These are phyloP conservation scores for Loripinus fragilis DNA, from an alignment of 2,888 invertebrate species.

Conservation along the genomic window DNA sequence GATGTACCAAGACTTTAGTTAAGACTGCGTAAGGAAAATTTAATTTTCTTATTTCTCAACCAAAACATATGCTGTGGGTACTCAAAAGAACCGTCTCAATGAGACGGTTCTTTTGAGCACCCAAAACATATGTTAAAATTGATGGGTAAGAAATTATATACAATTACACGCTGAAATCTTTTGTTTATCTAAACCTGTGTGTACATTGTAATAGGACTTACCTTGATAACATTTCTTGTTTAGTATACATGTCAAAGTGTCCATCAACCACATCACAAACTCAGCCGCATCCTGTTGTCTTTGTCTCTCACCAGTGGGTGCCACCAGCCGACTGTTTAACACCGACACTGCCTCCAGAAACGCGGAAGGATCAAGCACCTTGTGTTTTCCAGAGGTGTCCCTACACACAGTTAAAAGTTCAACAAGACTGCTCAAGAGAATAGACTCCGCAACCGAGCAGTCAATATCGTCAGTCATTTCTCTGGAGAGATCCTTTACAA, in stretches of 20 bases:
- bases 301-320: conserved; percentile 64
- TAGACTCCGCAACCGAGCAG: conserved; percentile 70
- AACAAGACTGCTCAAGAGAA: conserved; percentile 65
- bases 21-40: too few species aligned
- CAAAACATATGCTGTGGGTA: too few species aligned
- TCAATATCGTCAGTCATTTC: conserved; percentile 68
- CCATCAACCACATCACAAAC: conserved; percentile 80
- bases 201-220: too few species aligned
- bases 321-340: conserved; percentile 66
- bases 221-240: conserved; percentile 69
- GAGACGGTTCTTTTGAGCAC: too few species aligned
- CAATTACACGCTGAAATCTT: too few species aligned
- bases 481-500: conserved; percentile 65
- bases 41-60: too few species aligned
- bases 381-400: conserved; percentile 45
- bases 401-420: conserved; percentile 69
- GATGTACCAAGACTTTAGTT: too few species aligned
- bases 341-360: conserved; percentile 72
- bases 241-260: conserved; percentile 72
- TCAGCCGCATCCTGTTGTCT: conserved; percentile 80
- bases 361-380: conserved; percentile 63
- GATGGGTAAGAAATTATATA: too few species aligned
- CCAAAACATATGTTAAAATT: too few species aligned
- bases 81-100: too few species aligned
- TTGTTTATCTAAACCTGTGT: too few species aligned